Base-by-base conservation (phyloP, 2,113 vertebrate genomes). In the Silurus asotus region DNA sequence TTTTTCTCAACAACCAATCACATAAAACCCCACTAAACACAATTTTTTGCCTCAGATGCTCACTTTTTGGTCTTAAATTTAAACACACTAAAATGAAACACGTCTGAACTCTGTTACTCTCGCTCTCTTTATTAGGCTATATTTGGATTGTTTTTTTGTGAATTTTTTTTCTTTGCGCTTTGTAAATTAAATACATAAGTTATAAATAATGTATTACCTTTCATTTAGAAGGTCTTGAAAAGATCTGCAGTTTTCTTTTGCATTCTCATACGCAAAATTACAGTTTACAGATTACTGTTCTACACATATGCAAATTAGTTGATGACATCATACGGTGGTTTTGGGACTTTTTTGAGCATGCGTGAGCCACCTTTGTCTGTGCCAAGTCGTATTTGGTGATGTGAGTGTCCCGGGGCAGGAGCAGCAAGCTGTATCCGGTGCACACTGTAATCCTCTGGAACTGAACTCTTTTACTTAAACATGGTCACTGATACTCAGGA, bases 391-490 rank as follows among this genome's bases (percentile, higher is more conserved):
- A 70, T 74, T 28, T 48, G 74, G 69, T 61, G 28, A 23, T 56
- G 14, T 82, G 51, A 84, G 23, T 11, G 2, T 49, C 70, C n/a
- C 13, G n/a, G 45, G 23, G 53, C 3, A 37, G 70, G 81, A 74
- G 55, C 67, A 48, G 25, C 51, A 53, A 70, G 53, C 37, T 65
- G 81, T 72, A 83, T 48, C 78, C 11, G 53, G 62, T 64, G 17
- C 64, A 61, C 2, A 17, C 56, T 1, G 25, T 53, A 86, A 75
- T 82, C n/a, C 37, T 82, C 53, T 45, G 28, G 64, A 87, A 74
- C 74, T 67, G 75, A 83, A 83, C 88, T 78, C 61, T 79, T 83
- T 86, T 83, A 86, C 79, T 88, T 86, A 88, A 86, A 86, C 88
- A 77, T 88, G 81, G 64, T 61, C 84, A 81, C 53, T 20, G 53